Evolutionary conservation across 37 sponge, comb jelly and placozoan genomes (phyloP), one percentile per base, ranked within the genome.

Genomic region (Chondrosia reniformis): DNA sequence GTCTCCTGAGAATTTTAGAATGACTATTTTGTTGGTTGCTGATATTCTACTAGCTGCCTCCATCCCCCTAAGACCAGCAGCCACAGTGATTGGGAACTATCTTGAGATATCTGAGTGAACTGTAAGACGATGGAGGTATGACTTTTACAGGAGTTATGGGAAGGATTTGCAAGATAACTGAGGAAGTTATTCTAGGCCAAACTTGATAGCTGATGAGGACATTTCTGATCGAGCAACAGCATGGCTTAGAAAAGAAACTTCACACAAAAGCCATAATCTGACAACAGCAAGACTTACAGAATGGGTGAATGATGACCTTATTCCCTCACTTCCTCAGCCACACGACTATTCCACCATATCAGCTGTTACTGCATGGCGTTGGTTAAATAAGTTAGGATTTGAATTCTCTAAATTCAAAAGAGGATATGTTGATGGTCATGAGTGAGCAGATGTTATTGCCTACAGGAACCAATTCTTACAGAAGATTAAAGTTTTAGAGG

Each of bases 351-450:
- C 67, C 5, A 19, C 42, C 1, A 69, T 69, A 38, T 12, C 43
- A 69, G 4, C 6, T 43, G 44, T 38, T 4, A 69, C 72, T 19
- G 72, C 72, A 38, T 40, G 43, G 44, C 39, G 43, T 41, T 69
- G 25, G 44, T 43, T 69, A 44, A 7, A 69, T 1, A 6, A 37
- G 2, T 36, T 39, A 38, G 72, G 72, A 0, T 69, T 69, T 7
- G 19, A 69, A 69, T 69, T 9, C 41, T n/a, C 6, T 8, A 36
- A 2, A 40, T 8, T 34, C 3, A 8, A 9, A 5, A 38, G 42
- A 7, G 72, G 72, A 0, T 69, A 38, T 6, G 44, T 40, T n/a
- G 72, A 69, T 40, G 72, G 72, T 21, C 72, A 69, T 7, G 72
- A 69, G 21, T 5, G 72, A 36, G 42, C 1, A 1, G 72, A 69